Evolutionary conservation across 2,113 vertebrate genomes (phyloP).

Genomic region (Columba livia): DNA sequence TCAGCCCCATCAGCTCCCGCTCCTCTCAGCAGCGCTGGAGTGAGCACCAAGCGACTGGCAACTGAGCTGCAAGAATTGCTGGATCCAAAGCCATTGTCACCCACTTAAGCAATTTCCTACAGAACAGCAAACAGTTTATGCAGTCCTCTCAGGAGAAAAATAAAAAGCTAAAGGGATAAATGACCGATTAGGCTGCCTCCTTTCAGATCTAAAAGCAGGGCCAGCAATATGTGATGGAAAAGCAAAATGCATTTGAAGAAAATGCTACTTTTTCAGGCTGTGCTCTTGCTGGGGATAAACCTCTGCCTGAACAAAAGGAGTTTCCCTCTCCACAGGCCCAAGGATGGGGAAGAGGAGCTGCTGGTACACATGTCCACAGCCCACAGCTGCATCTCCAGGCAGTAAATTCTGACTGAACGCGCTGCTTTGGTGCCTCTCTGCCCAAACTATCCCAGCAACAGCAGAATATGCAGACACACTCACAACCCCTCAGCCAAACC

Average conservation of each 20-base stretch:
- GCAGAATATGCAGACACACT: not conserved
- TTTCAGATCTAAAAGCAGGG: not conserved
- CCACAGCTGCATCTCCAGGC: not conserved
- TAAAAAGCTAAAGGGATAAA: constrained; percentile 39
- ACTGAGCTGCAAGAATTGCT: not conserved
- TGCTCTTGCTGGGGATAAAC: not conserved
- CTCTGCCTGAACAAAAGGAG: not conserved
- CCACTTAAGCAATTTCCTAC: not conserved
- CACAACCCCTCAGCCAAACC: not conserved
- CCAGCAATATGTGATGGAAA: not conserved
- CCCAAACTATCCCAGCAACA: not conserved
- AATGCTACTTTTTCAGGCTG: not conserved
- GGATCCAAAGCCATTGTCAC: not conserved
- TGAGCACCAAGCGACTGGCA: not conserved
- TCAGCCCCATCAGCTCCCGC: not conserved
- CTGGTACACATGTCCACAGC: not conserved
- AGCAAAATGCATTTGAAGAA: not conserved
- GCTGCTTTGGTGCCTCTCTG: not conserved
- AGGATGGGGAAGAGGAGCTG: not conserved
- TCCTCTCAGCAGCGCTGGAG: accelerated
- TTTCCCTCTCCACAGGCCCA: not conserved
- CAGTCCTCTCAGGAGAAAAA: constrained; percentile 5
- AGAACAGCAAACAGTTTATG: constrained; percentile 8
- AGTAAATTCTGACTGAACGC: accelerated
- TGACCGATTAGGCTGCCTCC: constrained; percentile 6